phyloP scores from a whole-genome alignment of 2,113 vertebrate genomes.

The Sceloporus tristichus region DNA sequence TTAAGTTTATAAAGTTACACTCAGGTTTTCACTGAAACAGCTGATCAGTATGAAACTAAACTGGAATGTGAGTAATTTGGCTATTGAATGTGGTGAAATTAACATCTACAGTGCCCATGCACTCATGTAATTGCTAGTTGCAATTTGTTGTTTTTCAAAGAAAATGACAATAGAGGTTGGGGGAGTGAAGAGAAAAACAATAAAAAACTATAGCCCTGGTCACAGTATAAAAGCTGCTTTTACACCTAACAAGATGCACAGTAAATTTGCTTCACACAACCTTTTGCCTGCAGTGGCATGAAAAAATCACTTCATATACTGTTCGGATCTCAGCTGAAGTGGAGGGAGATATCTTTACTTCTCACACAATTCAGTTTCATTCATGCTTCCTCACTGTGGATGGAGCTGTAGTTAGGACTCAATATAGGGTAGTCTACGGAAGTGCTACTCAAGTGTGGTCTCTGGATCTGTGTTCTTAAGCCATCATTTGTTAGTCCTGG shows the following conservation, averaged over 20 bases:
- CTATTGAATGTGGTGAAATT: background rate
- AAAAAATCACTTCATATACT: background rate
- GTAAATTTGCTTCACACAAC: slow-evolving; percentile 23
- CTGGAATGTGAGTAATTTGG: background rate
- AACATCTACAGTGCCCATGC: background rate
- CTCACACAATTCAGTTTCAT: background rate
- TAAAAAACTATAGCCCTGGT: background rate
- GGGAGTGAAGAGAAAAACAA: background rate
- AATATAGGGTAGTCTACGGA: background rate
- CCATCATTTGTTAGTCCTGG: too few species aligned
- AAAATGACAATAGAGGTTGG: background rate
- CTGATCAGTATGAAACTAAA: background rate
- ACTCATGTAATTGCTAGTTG: background rate
- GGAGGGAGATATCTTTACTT: background rate
- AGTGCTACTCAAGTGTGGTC: too few species aligned
- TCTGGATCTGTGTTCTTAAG: too few species aligned
- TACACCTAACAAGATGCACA: slow-evolving; percentile 42
- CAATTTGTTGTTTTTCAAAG: slow-evolving; percentile 40
- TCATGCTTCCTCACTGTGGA: background rate
- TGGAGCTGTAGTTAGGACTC: background rate
- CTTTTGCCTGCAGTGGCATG: too few species aligned
- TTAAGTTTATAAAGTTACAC: background rate
- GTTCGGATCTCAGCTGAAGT: background rate
- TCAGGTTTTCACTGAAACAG: background rate
- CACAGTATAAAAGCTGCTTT: background rate